Evolutionary conservation across 2,888 invertebrate genomes (phyloP), one percentile per base, ranked within the genome.

Genomic region (Cataglyphis livida): DNA sequence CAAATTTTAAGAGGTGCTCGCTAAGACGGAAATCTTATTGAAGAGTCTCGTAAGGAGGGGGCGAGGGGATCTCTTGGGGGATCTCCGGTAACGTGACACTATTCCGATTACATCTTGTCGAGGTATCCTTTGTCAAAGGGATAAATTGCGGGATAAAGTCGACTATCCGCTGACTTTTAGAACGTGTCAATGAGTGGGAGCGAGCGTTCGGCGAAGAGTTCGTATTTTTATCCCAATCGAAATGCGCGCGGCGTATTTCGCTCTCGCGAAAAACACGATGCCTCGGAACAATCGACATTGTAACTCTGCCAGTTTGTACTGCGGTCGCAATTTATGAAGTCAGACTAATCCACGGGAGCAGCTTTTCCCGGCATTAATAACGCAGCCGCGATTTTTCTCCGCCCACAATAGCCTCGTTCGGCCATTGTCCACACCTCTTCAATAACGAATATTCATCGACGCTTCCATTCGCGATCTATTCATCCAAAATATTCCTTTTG

Each of bases 371-470:
- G 78, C 57, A 79, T 79, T 79, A 79, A 73, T 79, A 79, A 79
- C 78, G 73, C 59, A 21, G 12, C 78, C 73, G 59, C 78, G 59
- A 79, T 73, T 79, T 79, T 79, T 79, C 73, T 59, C 73, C 73
- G 59, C 73, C 73, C 44, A 79, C 78, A 79, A 79, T 79, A 25
- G 78, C 44, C 78, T 79, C 73, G 73, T 73, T 73, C 73, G 73
- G 7, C 78, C 78, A 79, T 79, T 79, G 78, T 79, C 78, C 78
- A 73, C 78, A 79, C 73, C 78, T 71, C n/a, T 44, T 71, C 78
- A 71, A 79, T 79, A 71, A 79, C 78, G 78, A 79, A 79, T 79
- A 79, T 71, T 79, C 78, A 79, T 79, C 78, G 78, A 73, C 71
- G 78, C 74, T 71, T 73, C 44, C 78, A 71, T 79, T 73, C 59